Evolutionary conservation across 2,888 invertebrate species (phyloP).

Genomic region (Schizotus pectinicornis): DNA sequence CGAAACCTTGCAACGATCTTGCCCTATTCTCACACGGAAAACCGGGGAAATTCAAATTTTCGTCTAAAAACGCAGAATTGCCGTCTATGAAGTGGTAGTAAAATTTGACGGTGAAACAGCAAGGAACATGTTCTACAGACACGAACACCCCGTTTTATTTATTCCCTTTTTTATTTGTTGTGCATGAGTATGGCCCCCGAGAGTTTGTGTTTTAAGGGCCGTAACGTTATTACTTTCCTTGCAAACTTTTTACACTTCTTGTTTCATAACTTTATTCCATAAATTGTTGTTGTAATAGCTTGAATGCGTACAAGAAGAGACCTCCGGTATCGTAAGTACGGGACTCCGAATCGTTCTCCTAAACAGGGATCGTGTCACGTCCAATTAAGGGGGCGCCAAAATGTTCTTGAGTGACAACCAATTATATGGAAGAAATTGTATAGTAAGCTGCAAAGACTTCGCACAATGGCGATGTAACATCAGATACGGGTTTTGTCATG

Average conservation of each 20-base stretch:
- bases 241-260: slow-evolving; percentile 6
- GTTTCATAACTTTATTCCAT: slow-evolving; percentile 12
- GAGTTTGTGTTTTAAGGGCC: neutral
- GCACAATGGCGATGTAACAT: no score
- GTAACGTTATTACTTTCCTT: slow-evolving; percentile 8
- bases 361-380: no score
- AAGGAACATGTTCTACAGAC: no score
- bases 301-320: neutral
- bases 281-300: slow-evolving; percentile 3
- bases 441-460: no score
- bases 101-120: neutral
- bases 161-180: slow-evolving; percentile 9
- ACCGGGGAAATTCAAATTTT: no score
- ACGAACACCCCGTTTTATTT: slow-evolving; percentile 3
- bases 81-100: slow-evolving; percentile 1
- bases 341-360: neutral
- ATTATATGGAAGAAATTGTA: no score
- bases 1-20: no score
- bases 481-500: no score
- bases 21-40: no score
- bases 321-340: neutral
- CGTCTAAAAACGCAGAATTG: neutral
- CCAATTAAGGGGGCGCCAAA: no score
- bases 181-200: neutral
- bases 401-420: no score